Evolutionary conservation across 1,140 invertebrate species (phyloP), one percentile per base, ranked within the genome.

Genomic region (Nebria ingens): DNA sequence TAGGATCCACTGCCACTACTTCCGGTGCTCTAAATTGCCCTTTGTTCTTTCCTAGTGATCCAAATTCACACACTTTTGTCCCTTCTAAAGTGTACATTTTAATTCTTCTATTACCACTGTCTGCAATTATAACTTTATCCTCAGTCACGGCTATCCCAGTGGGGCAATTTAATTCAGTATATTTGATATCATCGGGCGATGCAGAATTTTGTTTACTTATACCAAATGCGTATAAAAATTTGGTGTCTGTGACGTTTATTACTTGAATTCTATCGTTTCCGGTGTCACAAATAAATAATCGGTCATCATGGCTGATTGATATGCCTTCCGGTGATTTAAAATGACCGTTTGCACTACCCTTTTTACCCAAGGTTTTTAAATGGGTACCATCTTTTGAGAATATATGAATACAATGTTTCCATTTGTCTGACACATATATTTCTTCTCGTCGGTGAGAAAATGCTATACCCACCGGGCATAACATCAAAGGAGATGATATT

Each of bases 381-480:
- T 83, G 81, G 45, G 73, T 67, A 21, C 83, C 79, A 12, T 79
- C 72, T 59, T 74, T 76, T 58, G 83, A 78, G 61, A 87, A 86
- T 0, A 89, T 80, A 64, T 86, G 83, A n/a, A 89, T 73, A 61
- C 84, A 81, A 64, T 89, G 84, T 60, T 84, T 84, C 78, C 84
- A 86, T 66, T 85, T 84, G 64, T 85, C 83, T 75, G 67, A 53
- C 66, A 87, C 75, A 61, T 80, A 82, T 42, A 87, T 76, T 63
- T 83, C 77, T 23, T 80, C 76, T 1, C 75, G 67, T 21, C 71
- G 70, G 51, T 74, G 73, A 59, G 79, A 79, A 57, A 84, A 85
- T 2, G 82, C 79, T 19, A 88, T 74, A 21, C 82, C 81, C 1
- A 82, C 78, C 9, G 84, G 79, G 57, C 80, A 85, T 59, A 85